Evolutionary conservation across 23 tunicate species (phyloP), one percentile per base, ranked within the genome.

Genomic region (Trididemnum nubilum): DNA sequence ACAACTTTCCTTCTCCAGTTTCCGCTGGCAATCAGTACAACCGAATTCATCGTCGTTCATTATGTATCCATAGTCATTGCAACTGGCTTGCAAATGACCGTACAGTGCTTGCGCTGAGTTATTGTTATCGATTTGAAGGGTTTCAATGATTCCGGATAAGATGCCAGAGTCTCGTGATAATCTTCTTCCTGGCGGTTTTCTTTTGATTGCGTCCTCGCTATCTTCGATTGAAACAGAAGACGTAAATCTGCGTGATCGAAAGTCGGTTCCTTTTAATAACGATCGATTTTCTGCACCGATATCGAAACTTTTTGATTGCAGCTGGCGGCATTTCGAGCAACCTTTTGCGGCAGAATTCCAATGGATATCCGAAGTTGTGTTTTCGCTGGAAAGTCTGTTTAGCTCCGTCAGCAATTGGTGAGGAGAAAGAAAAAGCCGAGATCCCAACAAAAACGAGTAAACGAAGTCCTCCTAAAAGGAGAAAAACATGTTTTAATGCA

Each of bases 131-230:
- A 82, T 36, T 26, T 81, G 81, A 15, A 86, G 82, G 26, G 71
- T 24, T 22, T 91, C 98, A 23, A 88, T 5, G 24, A 85, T 72
- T 19, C 80, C 98, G 30, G 98, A 93, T 22, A 93, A 51, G 28
- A 93, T 93, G 2, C 98, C 98, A 0, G 98, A 93, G 82, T 93
- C 98, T 7, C 93, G 72, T 25, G 98, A 93, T 31, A 81, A 88
- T 34, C 80, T 70, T 36, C 27, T 5, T 30, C 32, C 52, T 7
- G 7, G 22, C 33, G 37, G 37, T 31, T n/a, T 32, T 19, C 98
- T 44, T 31, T 90, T 50, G 33, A 87, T 88, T 12, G 98, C 82
- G 51, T 93, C 98, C 33, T 93, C 98, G 77, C 81, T 25, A 76
- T 51, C 0, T 32, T n/a, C 2, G 57, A 71, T 36, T 66, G 60